phyloP scores from a whole-genome alignment of 2,888 invertebrate genomes.

The Nomada ferruginata region DNA sequence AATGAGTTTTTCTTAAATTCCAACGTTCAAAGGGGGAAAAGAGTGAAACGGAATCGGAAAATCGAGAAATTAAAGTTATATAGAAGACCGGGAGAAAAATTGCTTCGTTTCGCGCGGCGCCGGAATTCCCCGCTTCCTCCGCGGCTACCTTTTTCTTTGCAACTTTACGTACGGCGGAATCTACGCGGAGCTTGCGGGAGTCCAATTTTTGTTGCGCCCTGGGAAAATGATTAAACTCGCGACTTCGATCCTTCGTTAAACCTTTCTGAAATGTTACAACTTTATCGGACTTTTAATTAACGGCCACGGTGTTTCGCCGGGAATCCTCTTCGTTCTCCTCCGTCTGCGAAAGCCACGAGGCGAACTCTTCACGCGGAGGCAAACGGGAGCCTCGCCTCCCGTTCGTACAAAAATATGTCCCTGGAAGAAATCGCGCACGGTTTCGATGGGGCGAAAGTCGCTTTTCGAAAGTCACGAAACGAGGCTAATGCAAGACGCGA shows the following conservation, averaged over 20 bases:
- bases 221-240: constrained; percentile 54
- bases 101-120: constrained; percentile 40
- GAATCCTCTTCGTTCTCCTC: too few species aligned
- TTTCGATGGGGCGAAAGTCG: background rate
- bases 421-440: background rate
- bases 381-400: too few species aligned
- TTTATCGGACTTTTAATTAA: constrained; percentile 48
- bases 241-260: constrained; percentile 36
- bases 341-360: too few species aligned
- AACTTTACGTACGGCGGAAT: constrained; percentile 21
- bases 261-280: constrained; percentile 16
- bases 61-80: constrained; percentile 57
- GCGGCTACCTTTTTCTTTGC: background rate
- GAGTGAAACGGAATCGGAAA: constrained; percentile 26
- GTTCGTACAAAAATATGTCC: too few species aligned
- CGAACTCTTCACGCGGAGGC: too few species aligned
- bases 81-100: constrained; percentile 47
- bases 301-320: background rate
- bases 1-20: constrained; percentile 25
- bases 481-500: constrained; percentile 1
- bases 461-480: constrained; percentile 7
- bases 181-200: background rate
- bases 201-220: constrained; percentile 33
- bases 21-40: constrained; percentile 7
- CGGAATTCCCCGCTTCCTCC: constrained; percentile 11